Base-by-base conservation (phyloP, 1,140 invertebrate species). In the Leptinotarsa lineolata region DNA sequence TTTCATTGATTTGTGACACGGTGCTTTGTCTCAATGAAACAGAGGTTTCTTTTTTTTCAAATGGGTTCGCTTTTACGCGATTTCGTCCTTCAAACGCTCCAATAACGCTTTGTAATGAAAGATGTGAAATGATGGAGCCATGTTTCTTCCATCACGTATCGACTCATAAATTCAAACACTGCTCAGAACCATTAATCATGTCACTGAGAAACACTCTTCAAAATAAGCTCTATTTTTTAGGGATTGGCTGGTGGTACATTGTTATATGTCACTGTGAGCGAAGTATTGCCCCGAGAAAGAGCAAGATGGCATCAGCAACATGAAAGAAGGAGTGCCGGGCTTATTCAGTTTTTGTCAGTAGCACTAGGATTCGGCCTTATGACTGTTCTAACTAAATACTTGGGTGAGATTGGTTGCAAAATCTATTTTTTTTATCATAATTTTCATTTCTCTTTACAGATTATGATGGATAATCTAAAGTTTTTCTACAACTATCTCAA, bases 261-360 rank as follows among this genome's bases (percentile, higher is more conserved):
- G 61, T 85, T 98, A 0, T 98, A 97, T 84, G 94, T 97, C 58
- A 96, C 95, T 0, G 94, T 97, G 45, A 94, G 95, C 82, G 96
- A 98, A 87, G 92, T 98, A 22, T 85, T 98, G 22, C 95, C 93
- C 0, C 86, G 93, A 58, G 93, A 95, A 84, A 87, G 92, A 68
- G 88, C 89, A 59, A 87, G 89, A 72, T 91, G 91, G 88, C 90
- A 92, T 77, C 86, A 86, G 65, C 85, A 82, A 73, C 79, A 83
- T 22, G 18, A 73, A 3, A 84, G 83, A 39, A 86, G 85, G 48
- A 76, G 72, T 13, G 89, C 90, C 4, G 91, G 91, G 16, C 79
- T 91, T 63, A 73, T 88, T 0, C 91, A 92, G 81, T 88, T 92
- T 69, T 54, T 88, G 0, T 84, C 89, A 0, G 86, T 91, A 0